Percentiles rank a stretch among this genome's conserved stretches.
These are phyloP conservation scores for Sula dactylatra DNA, from an alignment of 2,113 vertebrate species.

Conservation along the genomic window DNA sequence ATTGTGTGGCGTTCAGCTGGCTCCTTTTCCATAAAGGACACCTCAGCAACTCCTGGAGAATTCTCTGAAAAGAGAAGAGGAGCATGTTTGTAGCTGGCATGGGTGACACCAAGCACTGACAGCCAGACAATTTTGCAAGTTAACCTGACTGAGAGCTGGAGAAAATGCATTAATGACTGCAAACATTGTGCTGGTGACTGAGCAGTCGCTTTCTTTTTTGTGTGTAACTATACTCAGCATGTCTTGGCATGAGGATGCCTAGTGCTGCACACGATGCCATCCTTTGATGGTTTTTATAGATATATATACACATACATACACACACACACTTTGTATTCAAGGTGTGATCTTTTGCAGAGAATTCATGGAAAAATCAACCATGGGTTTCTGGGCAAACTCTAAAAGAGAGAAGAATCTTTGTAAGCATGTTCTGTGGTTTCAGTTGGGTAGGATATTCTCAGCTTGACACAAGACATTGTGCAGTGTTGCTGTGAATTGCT, in stretches of 20 bases:
- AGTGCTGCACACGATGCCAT: not conserved
- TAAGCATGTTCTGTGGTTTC: not conserved
- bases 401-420: not conserved
- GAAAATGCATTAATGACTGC: not conserved
- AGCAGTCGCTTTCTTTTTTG: not conserved
- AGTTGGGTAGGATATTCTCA: not conserved
- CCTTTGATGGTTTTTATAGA: not conserved
- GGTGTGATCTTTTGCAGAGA: not conserved
- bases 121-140: not conserved
- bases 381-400: not conserved
- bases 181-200: not conserved
- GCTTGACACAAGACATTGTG: not conserved
- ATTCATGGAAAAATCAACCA: not conserved
- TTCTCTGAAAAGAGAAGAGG: constrained; percentile 76
- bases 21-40: constrained; percentile 85
- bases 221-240: not conserved
- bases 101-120: not conserved
- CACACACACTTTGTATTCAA: not conserved
- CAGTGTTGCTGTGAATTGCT: not conserved
- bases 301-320: not conserved
- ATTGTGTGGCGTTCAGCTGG: constrained; percentile 89
- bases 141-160: not conserved
- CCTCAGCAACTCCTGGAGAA: constrained; percentile 89
- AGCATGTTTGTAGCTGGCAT: not conserved
- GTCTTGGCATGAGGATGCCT: not conserved